phyloP scores from a whole-genome alignment of 2,888 invertebrate species.

The Lasioglossum oenotherae region DNA sequence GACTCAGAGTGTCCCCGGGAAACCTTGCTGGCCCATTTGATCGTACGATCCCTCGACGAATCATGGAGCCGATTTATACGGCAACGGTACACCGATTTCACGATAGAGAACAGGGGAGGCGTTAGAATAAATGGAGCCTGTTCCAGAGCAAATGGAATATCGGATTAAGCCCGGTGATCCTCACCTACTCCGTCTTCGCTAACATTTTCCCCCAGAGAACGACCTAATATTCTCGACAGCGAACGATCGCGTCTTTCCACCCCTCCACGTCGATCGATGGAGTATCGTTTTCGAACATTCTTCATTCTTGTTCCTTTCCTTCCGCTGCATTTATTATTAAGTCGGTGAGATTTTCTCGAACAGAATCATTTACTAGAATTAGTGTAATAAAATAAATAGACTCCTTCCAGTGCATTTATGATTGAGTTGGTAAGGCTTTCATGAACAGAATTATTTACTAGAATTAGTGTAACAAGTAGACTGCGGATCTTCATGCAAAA shows the following conservation, averaged over 20 bases:
- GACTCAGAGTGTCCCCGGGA: neutral
- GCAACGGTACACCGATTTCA: neutral
- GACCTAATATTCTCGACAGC: constrained; percentile 20
- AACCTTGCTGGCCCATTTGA: constrained; percentile 8
- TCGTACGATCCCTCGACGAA: constrained; percentile 7
- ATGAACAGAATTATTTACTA: neutral
- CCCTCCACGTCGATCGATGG: neutral
- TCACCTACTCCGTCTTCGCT: constrained; percentile 23
- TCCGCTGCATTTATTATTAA: neutral
- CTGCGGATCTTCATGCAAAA: no score
- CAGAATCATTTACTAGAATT: neutral
- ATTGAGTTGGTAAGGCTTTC: neutral
- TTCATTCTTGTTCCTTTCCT: neutral
- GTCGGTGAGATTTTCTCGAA: neutral
- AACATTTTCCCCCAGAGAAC: constrained; percentile 5
- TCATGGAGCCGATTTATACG: constrained; percentile 1
- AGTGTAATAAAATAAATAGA: no score
- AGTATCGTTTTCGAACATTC: neutral
- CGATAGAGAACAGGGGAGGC: constrained; percentile 1
- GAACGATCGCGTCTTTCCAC: neutral
- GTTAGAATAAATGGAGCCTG: constrained; percentile 4
- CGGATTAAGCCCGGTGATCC: constrained; percentile 10
- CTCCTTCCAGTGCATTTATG: neutral
- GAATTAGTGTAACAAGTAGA: neutral
- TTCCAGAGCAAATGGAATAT: constrained; percentile 8